Percentiles rank a stretch among this genome's conserved stretches.
phyloP scores from a whole-genome alignment of 2,888 invertebrate genomes.

The Ptilodon capucinus region DNA sequence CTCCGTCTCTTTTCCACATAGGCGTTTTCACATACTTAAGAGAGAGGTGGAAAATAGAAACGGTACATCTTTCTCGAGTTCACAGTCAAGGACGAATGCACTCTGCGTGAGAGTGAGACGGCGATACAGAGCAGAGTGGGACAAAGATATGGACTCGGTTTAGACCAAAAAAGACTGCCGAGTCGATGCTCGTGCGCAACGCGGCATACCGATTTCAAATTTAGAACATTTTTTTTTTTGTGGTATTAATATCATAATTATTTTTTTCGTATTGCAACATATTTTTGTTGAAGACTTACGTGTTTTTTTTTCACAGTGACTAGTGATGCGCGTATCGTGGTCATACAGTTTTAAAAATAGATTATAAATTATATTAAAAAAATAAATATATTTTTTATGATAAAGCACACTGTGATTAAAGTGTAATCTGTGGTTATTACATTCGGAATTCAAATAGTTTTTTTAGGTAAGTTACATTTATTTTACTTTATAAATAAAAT shows the following conservation, averaged over 20 bases:
- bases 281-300: conserved; percentile 37
- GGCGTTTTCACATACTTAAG: conserved; percentile 10
- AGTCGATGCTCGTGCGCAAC: conserved; percentile 57
- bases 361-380: no score
- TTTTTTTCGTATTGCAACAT: conserved; percentile 49
- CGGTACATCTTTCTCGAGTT: conserved; percentile 70
- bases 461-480: conserved; percentile 13
- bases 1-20: conserved; percentile 43
- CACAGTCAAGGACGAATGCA: conserved; percentile 76
- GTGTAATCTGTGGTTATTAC: conserved; percentile 13
- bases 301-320: conserved; percentile 44
- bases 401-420: background rate
- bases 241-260: conserved; percentile 34
- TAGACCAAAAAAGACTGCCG: conserved; percentile 56
- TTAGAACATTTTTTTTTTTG: conserved; percentile 21
- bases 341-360: no score
- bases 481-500: background rate
- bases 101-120: conserved; percentile 47
- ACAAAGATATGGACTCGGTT: conserved; percentile 37
- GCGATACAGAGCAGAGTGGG: conserved; percentile 41
- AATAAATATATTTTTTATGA: no score
- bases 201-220: conserved; percentile 17
- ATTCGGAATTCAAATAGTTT: conserved; percentile 18
- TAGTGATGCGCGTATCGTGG: conserved; percentile 44
- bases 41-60: conserved; percentile 54